Base-by-base conservation (phyloP, 2,113 vertebrate genomes). In the Sapajus apella region DNA sequence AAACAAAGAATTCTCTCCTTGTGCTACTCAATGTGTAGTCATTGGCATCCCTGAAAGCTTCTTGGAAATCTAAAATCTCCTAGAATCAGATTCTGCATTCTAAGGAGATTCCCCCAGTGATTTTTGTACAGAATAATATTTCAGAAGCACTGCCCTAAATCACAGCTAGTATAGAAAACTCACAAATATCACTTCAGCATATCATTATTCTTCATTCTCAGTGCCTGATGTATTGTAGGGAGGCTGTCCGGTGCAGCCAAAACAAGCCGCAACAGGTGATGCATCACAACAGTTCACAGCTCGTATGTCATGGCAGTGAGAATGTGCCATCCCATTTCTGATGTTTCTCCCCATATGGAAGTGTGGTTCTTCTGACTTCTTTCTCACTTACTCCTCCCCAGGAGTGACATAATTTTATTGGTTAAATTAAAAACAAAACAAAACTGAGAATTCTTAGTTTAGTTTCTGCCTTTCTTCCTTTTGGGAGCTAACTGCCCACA, bases 181-280 rank as follows among this genome's bases (percentile, higher is more conserved):
- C 75, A 47, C 6, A 37, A 25, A 85, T 37, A 7, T 96, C 50
- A 77, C 16, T 0, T 52, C 1, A 8, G 3, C 11, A 64, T 61
- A 4, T 2, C 6, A 12, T 16, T 23, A 30, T 47, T 35, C 23
- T 23, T 23, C 40, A 77, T n/a, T 37, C 66, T 87, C 58, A 37
- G 3, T 14, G 25, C n/a, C 8, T 20, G 35, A 32, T 9, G 3
- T 3, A 0, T 32, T 2, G 23, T 7, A 37, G 16, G 5, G 12
- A 50, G 56, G 18, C 10, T 80, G 1, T 14, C 14, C 14, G 10
- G 18, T 4, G 5, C 30, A 8, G 17, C 0, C 1, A 8, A 17
- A 21, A 56, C 35, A 61, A 4, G 45, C 2, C 16, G 1, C 4
- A 12, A 40, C 13, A 12, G 0, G 5, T 14, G 68, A 35, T 61